These are phyloP conservation scores for Cyprinodon brontotheroides DNA, from an alignment of 2,113 vertebrate species.

Conservation along the genomic window DNA sequence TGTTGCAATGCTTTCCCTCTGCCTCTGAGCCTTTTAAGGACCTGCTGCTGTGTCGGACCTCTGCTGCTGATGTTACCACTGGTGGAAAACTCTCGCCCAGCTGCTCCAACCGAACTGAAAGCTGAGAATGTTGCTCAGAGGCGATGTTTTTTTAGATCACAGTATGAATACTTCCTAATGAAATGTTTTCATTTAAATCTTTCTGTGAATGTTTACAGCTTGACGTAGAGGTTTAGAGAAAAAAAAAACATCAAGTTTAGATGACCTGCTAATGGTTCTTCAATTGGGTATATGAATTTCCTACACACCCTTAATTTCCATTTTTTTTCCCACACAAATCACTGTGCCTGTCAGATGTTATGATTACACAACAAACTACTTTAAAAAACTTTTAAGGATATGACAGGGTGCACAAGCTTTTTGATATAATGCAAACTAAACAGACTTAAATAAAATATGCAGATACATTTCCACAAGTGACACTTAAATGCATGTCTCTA, in stretches of 20 bases:
- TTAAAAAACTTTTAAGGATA: not conserved
- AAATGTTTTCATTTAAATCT: constrained; percentile 32
- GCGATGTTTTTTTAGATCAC: constrained; percentile 33
- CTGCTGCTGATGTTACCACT: constrained; percentile 50
- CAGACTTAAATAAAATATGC: too few species aligned
- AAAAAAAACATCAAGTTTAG: constrained; percentile 33
- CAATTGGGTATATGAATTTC: not conserved
- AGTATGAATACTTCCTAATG: constrained; percentile 32
- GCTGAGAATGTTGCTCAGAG: constrained; percentile 31
- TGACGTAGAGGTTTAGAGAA: constrained; percentile 19
- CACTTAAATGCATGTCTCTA: not conserved
- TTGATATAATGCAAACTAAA: too few species aligned
- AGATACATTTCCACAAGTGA: not conserved
- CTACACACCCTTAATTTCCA: not conserved
- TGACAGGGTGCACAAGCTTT: not conserved
- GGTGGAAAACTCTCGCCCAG: constrained; percentile 10
- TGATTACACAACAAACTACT: not conserved
- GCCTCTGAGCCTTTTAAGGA: constrained; percentile 46
- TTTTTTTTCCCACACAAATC: constrained; percentile 8
- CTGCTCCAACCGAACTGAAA: constrained; percentile 33
- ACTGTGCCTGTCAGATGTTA: not conserved
- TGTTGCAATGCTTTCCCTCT: constrained; percentile 12
- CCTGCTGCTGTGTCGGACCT: constrained; percentile 49
- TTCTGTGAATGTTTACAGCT: constrained; percentile 61
- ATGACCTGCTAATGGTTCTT: constrained; percentile 17